Evolutionary conservation across 2,113 vertebrate genomes (phyloP), one percentile per base, ranked within the genome.

Genomic region (Turnix velox): DNA sequence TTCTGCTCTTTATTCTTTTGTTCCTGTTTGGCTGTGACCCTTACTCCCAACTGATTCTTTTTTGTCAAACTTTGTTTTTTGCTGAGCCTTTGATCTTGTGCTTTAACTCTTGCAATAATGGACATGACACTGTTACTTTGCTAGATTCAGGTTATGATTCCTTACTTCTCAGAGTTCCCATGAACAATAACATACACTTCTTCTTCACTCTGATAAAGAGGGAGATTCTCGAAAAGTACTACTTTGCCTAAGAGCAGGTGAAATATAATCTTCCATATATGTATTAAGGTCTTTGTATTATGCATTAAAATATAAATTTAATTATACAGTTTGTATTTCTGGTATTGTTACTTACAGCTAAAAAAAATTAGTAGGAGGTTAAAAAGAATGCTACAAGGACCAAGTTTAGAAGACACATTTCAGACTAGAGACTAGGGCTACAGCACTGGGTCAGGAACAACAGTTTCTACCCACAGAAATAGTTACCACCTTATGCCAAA

Each of bases 41-140:
- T 93, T 81, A 84, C 76, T 96, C 76, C 72, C 65, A 55, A 77
- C 54, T 86, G 93, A 93, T 93, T 79, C 45, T 85, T 78, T 86
- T 85, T 78, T 58, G 85, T 95, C 84, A 96, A 95, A 94, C 84
- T 87, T 96, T 96, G 82, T 91, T 95, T 96, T 96, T 90, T 83
- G 78, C 94, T 65, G 33, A 87, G 43, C 14, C 71, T 96, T 97
- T 94, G 86, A 95, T 93, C 66, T 43, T 90, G 57, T 65, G 71
- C 79, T 94, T 92, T 94, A 95, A 89, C 68, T 96, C 76, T 75
- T 87, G 69, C 71, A 85, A 42, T 82, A 79, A 92, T 63, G 82
- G 71, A 96, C 39, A 58, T 18, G 40, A 83, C 59, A 59, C 57
- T 58, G n/a, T 83, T 90, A 94, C 69, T 92, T 83, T 78, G 8